Base-by-base conservation (phyloP, 2,113 vertebrate genomes). In the Oreocharis arfaki region DNA sequence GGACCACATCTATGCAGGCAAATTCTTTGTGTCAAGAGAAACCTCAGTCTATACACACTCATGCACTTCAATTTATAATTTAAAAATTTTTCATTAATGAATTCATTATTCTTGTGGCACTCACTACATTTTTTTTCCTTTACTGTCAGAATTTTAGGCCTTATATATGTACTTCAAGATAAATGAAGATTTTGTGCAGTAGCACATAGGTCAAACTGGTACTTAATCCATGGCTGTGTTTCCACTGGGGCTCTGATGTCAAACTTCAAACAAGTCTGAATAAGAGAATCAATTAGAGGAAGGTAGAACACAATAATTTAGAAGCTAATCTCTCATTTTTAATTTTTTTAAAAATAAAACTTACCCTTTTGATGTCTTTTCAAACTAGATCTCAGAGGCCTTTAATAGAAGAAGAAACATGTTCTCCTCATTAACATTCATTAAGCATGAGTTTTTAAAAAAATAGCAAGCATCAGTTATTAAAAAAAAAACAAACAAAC, bases 281-380 rank as follows among this genome's bases (percentile, higher is more conserved):
- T 42, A 78, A 85, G 33, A 79, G 11, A 93, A 84, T 90, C 56
- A 90, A 83, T 73, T 95, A 93, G 92, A 93, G 16, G 7, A 84
- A 84, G 46, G 53, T 52, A 88, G 57, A 93, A 47, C 50, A 91
- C 84, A 95, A 82, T 82, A 61, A 93, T 92, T 82, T 87, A 77
- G 39, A 87, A 94, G 6, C 0, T 77, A 87, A 91, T 59, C 10
- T 82, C 50, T 75, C 11, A 63, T 19, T 69, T 91, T 78, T 26
- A 10, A n/a, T 42, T 37, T 49, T 84, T 87, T 91, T 8, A 1
- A 60, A 64, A 78, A 76, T 50, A 73, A 96, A 80, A 81, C 18
- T 85, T 91, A 46, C 22, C 18, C 30, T 90, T 96, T 91, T 93
- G 75, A 79, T 90, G 46, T 91, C 71, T 94, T 91, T 78, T 75